Conservation (phyloP, 2,113 vertebrate species). For the Lutjanus erythropterus region DNA sequence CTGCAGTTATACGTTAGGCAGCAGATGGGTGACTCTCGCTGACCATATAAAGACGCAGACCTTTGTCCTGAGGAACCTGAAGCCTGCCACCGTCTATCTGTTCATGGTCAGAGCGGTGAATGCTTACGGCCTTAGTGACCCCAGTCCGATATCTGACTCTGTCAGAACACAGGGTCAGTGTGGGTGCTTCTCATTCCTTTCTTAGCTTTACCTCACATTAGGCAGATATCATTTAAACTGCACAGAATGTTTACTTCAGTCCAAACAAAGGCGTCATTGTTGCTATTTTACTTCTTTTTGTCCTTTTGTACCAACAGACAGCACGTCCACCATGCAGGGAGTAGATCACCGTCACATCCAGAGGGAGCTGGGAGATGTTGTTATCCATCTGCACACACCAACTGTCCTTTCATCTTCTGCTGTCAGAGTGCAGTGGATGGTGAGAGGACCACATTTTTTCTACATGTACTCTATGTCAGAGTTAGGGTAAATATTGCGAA, state of each 20-base stretch:
- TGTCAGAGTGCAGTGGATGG: slow-evolving; percentile 97
- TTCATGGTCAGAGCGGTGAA: slow-evolving; percentile 97
- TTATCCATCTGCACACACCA: slow-evolving; percentile 94
- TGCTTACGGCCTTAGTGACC: slow-evolving; percentile 95
- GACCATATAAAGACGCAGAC: slow-evolving; percentile 94
- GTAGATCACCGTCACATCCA: slow-evolving; percentile 98
- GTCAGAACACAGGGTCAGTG: slow-evolving; percentile 94
- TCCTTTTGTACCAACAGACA: slow-evolving; percentile 74
- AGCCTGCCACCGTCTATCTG: slow-evolving; percentile 95
- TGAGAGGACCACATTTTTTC: slow-evolving; percentile 79
- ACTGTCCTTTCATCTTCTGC: slow-evolving; percentile 95
- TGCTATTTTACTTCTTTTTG: neutral
- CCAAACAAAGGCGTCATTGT: neutral
- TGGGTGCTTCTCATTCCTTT: neutral
- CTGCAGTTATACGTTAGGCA: slow-evolving; percentile 92
- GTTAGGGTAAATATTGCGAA: slow-evolving; percentile 17
- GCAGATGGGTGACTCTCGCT: slow-evolving; percentile 96
- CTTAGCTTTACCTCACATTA: neutral
- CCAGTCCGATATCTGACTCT: slow-evolving; percentile 96
- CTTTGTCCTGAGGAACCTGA: slow-evolving; percentile 92
- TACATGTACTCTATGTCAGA: neutral
- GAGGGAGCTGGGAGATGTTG: slow-evolving; percentile 93
- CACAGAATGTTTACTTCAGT: neutral
- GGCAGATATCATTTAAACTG: neutral
- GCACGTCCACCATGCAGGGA: slow-evolving; percentile 93